phyloP scores from a whole-genome alignment of 2,888 invertebrate species.

The Eristalis pertinax region DNA sequence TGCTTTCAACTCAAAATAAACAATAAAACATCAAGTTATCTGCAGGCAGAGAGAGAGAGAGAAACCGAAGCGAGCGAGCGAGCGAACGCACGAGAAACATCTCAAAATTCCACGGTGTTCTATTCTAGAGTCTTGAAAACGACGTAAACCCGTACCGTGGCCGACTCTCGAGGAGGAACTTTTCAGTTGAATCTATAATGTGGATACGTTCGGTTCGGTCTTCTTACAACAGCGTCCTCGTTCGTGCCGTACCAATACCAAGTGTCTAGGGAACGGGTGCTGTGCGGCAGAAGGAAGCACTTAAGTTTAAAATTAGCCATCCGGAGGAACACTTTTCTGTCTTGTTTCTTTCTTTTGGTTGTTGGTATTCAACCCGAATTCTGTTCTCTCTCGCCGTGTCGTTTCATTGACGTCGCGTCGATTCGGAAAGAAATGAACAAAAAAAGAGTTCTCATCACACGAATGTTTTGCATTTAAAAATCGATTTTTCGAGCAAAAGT shows the following conservation, averaged over 20 bases:
- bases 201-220: conserved; percentile 65
- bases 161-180: conserved; percentile 26
- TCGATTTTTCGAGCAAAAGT: background rate
- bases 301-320: conserved; percentile 67
- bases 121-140: conserved; percentile 44
- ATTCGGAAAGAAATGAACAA: background rate
- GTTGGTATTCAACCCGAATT: background rate
- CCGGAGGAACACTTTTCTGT: conserved; percentile 48
- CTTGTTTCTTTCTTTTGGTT: background rate
- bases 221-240: conserved; percentile 20
- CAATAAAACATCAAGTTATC: conserved; percentile 29
- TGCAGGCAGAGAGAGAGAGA: background rate
- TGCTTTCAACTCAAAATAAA: conserved; percentile 53
- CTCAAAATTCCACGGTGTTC: conserved; percentile 31
- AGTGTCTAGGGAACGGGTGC: conserved; percentile 50
- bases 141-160: background rate
- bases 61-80: background rate
- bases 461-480: conserved; percentile 56
- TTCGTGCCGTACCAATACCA: conserved; percentile 17
- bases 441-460: background rate
- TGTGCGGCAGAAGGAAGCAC: conserved; percentile 61
- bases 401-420: conserved; percentile 36
- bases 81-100: conserved; percentile 9
- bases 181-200: conserved; percentile 63
- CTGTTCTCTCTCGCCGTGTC: background rate